Conservation (phyloP, 2,888 invertebrate species). For the Rhodophaea formosa region DNA sequence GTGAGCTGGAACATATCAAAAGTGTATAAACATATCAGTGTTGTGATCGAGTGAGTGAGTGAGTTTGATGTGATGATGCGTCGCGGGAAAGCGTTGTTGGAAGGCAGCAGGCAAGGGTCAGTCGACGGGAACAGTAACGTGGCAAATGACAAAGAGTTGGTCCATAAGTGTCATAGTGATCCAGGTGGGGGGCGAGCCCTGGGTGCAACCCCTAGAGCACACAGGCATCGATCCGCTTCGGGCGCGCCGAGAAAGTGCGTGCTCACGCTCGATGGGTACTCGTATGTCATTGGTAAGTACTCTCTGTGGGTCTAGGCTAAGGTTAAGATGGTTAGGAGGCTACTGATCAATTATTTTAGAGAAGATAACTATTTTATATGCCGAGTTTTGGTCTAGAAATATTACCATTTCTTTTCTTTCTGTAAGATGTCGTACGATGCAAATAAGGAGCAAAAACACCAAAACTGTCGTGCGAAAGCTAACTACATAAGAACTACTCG, state of each 20-base stretch:
- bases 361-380: no score
- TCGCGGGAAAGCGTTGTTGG: conserved; percentile 71
- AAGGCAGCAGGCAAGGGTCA: conserved; percentile 73
- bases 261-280: conserved; percentile 91
- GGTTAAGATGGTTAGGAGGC: no score
- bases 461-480: no score
- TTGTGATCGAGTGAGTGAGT: conserved; percentile 59
- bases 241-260: conserved; percentile 88
- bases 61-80: conserved; percentile 76
- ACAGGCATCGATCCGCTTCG: conserved; percentile 72
- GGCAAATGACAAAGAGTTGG: conserved; percentile 81
- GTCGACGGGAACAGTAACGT: conserved; percentile 66
- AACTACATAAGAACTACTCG: no score
- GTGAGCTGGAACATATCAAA: conserved; percentile 52
- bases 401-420: no score
- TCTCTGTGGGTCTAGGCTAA: background rate
- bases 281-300: conserved; percentile 92
- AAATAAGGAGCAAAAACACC: no score
- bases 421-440: no score
- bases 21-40: conserved; percentile 49
- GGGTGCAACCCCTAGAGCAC: conserved; percentile 60
- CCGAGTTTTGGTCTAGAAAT: no score
- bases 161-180: conserved; percentile 85
- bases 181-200: conserved; percentile 80
- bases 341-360: no score